Evolutionary conservation across 2,113 vertebrate species (phyloP), one percentile per base, ranked within the genome.

Genomic region (Maccullochella peelii): DNA sequence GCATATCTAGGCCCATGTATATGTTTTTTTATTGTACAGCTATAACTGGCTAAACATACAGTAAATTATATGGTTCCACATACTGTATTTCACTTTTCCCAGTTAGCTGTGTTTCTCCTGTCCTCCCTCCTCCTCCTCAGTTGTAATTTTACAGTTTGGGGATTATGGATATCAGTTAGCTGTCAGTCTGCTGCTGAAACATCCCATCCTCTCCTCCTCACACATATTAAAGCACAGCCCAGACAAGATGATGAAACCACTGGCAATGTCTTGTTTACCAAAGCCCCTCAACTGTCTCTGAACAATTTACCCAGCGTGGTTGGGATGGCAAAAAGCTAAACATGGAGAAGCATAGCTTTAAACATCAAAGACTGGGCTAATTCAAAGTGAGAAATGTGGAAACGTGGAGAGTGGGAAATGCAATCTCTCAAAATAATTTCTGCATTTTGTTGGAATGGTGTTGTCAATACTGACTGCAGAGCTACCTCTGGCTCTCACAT

Each of bases 221-320:
- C 82, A 65, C 67, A 65, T 57, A 58, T 62, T 40, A 66, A 84
- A 69, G 25, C 67, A 62, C 36, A 58, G 63, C 75, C 25, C 73
- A 82, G 68, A 78, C 65, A 16, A 67, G 59, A 83, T 93, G 91
- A 94, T 94, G 93, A 92, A 94, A 94, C 84, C 68, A 59, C 4
- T 12, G 67, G 93, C 89, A 94, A 94, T 58, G 50, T 40, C 77
- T 86, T 91, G 83, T 92, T 91, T 91, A 87, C 89, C 82, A 58
- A 77, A 85, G 62, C 62, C 57, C 59, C 65, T 73, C 85, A 42
- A 66, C 86, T 77, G 57, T 83, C 57, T 88, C 73, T 90, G 73
- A 89, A 82, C 80, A 84, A 42, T 84, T 84, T 81, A 81, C 21
- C 70, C 69, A 77, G 38, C 0, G 2, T 14, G 25, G 21, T 38